Percentiles rank a stretch among this genome's conserved stretches.
Conservation (phyloP, 2,888 invertebrate species). For the Rhynchonema sp. region DNA sequence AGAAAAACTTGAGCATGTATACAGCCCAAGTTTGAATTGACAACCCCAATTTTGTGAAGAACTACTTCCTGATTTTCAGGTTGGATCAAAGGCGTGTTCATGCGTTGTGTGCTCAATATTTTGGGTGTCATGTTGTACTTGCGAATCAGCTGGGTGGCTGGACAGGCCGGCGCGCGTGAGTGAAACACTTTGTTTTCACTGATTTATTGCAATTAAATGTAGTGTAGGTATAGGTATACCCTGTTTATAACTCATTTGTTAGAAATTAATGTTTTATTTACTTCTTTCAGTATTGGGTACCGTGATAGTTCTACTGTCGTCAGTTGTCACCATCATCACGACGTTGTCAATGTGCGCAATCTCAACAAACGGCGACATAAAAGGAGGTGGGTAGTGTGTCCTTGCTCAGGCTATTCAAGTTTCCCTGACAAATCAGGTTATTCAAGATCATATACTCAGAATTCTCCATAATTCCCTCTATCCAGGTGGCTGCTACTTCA, state of each 20-base stretch:
- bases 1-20: too few relatives aligned
- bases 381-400: slow-evolving; percentile 52
- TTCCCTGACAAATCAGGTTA: background rate
- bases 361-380: slow-evolving; percentile 93
- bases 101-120: slow-evolving; percentile 82
- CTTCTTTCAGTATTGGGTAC: slow-evolving; percentile 12
- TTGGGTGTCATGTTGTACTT: slow-evolving; percentile 96
- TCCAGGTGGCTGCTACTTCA: slow-evolving; percentile 78
- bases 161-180: slow-evolving; percentile 77
- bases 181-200: too few relatives aligned
- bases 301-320: slow-evolving; percentile 21
- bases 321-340: slow-evolving; percentile 53
- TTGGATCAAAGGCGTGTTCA: slow-evolving; percentile 78
- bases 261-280: background rate
- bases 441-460: background rate
- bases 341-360: slow-evolving; percentile 92
- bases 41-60: slow-evolving; percentile 43
- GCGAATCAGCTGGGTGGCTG: slow-evolving; percentile 78
- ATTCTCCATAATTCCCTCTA: too few relatives aligned
- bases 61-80: too few relatives aligned
- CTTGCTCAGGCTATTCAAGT: background rate
- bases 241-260: background rate
- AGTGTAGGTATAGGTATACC: too few relatives aligned
- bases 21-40: background rate
- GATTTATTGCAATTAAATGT: too few relatives aligned